Base-by-base conservation (phyloP, 1,140 invertebrate species). In the Hycleus phaleratus region DNA sequence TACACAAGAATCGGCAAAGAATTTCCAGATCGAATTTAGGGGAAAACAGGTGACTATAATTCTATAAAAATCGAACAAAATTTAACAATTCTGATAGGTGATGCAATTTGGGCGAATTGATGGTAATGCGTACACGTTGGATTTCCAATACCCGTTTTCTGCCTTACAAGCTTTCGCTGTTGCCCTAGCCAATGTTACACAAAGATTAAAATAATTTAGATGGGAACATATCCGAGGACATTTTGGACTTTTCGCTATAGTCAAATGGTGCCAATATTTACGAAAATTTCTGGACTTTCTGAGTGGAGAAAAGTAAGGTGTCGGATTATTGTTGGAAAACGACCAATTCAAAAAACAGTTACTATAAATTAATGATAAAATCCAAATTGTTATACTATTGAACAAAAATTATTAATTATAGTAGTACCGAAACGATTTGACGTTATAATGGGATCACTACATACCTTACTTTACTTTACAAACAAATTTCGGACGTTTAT, bases 61-160 rank as follows among this genome's bases (percentile, higher is more conserved):
- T 46, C 18, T 42, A 10, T n/a, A n/a, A 42, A 42, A 40, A 11
- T 9, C 8, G 7, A 32, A 10, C 9, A 38, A 32, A 38, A 6
- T 18, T 53, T 42, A 4, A n/a, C 11, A 9, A 11, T 73, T 76
- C 26, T 2, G 1, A 18, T 71, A 97, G 94, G 96, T 98, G 8
- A 97, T 99, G 94, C 96, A 99, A 77, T 99, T 99, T 78, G 97
- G 96, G 12, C 82, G 96, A 56, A 98, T 99, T 67, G 96, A 99
- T 77, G 92, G 91, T 60, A 97, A 98, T 76, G 95, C 95, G 10
- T 99, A 98, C 75, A 98, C 97, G 0, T 76, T 99, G 68, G 97
- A 99, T 78, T 99, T 98, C 77, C 95, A 98, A 74, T 96, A 97
- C 78, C 97, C 97, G 11, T 98, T 99, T 78, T 95, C 94, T 49